phyloP scores from a whole-genome alignment of 2,113 vertebrate genomes.

The Capricornis sumatraensis region DNA sequence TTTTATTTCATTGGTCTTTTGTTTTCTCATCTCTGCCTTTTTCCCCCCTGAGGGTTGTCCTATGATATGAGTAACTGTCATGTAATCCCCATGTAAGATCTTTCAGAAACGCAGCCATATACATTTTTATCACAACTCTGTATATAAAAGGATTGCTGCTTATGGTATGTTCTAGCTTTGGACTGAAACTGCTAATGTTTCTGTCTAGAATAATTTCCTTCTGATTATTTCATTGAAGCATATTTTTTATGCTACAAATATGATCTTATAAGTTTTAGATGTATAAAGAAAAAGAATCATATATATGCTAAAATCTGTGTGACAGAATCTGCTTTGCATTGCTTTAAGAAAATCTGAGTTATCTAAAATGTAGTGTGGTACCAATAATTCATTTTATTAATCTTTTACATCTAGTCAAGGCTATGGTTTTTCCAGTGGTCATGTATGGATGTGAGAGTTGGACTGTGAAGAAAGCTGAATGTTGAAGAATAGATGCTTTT shows the following conservation, averaged over 20 bases:
- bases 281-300: neutral
- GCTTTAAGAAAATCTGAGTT: neutral
- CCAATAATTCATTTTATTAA: neutral
- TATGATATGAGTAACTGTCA: neutral
- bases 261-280: neutral
- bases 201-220: conserved; percentile 23
- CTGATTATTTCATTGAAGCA: neutral
- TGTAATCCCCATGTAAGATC: neutral
- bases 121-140: neutral
- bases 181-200: neutral
- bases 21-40: neutral
- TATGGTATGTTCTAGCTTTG: neutral
- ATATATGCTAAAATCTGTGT: neutral
- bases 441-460: no score
- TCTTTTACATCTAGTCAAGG: neutral
- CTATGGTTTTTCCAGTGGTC: no score
- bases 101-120: neutral
- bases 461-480: no score
- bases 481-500: no score
- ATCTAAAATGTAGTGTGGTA: neutral
- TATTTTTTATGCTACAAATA: neutral
- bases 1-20: neutral
- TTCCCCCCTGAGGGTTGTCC: neutral
- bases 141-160: neutral
- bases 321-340: neutral